A percentile compares a stretch with the other conserved stretches of the same genome.
Evolutionary conservation across 2,888 invertebrate species (phyloP).

Genomic region (Epirrhoe tristata): DNA sequence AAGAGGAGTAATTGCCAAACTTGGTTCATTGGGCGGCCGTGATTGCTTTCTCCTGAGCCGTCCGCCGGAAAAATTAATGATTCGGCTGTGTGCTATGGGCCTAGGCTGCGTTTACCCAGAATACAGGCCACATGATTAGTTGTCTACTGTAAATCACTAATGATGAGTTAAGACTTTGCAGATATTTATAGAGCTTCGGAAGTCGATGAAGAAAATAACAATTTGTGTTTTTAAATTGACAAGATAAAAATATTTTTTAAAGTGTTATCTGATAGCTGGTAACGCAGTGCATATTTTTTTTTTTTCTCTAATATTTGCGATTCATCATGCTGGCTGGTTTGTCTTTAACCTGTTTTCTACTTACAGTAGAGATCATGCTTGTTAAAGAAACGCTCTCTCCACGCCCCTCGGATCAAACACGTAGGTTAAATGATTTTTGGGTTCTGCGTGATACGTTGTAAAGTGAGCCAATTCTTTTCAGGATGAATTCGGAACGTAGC

Average conservation of each 20-base stretch:
- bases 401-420: slow-evolving; percentile 54
- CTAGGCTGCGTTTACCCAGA: slow-evolving; percentile 7
- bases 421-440: slow-evolving; percentile 49
- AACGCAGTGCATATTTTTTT: too few relatives aligned
- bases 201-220: not conserved
- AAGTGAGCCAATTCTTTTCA: slow-evolving; percentile 29
- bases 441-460: slow-evolving; percentile 31
- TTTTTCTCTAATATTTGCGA: too few relatives aligned
- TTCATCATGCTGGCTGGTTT: too few relatives aligned
- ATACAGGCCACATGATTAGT: not conserved
- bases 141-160: too few relatives aligned
- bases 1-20: slow-evolving; percentile 76
- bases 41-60: slow-evolving; percentile 71
- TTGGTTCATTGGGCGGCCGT: slow-evolving; percentile 74
- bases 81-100: slow-evolving; percentile 58
- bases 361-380: slow-evolving; percentile 14
- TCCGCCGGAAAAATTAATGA: slow-evolving; percentile 69
- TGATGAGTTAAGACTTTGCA: too few relatives aligned
- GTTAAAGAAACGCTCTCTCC: slow-evolving; percentile 43
- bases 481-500: slow-evolving; percentile 9
- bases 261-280: too few relatives aligned
- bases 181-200: not conserved
- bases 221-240: not conserved
- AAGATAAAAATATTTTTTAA: too few relatives aligned
- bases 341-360: slow-evolving; percentile 6